Percentiles rank a stretch among this genome's conserved stretches.
Evolutionary conservation across 2,113 vertebrate species (phyloP).

Genomic region (Barnardius zonarius): DNA sequence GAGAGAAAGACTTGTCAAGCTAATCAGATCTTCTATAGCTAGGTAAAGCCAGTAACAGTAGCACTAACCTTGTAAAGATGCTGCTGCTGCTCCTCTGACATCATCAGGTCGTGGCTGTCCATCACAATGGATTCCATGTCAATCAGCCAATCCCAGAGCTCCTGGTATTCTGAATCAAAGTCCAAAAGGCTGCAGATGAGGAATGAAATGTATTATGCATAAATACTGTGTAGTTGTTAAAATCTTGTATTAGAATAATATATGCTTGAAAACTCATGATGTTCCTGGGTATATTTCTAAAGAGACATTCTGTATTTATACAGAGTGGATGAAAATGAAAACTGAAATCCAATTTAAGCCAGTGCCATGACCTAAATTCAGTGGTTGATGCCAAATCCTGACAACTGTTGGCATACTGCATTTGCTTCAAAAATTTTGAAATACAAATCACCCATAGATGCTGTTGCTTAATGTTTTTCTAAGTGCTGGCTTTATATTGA

Average conservation of each 20-base stretch:
- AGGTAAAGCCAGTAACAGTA: constrained; percentile 75
- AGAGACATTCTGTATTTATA: constrained; percentile 66
- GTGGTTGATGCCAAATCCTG: constrained; percentile 14
- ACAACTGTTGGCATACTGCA: constrained; percentile 51
- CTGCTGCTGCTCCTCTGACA: constrained; percentile 96
- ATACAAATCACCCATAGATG: background rate
- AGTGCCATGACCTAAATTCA: constrained; percentile 58
- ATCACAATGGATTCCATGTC: constrained; percentile 97
- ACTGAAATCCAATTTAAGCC: constrained; percentile 63
- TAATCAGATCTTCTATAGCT: constrained; percentile 85
- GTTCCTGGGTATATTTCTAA: constrained; percentile 65
- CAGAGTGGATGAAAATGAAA: constrained; percentile 60
- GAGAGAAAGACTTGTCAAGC: constrained; percentile 82
- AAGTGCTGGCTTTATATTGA: constrained; percentile 26
- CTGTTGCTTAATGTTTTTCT: background rate
- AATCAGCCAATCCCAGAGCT: constrained; percentile 98
- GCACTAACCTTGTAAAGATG: constrained; percentile 94
- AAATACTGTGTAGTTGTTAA: constrained; percentile 77
- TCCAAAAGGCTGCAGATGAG: constrained; percentile 89
- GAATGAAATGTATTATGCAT: constrained; percentile 81
- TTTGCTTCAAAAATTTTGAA: constrained; percentile 36
- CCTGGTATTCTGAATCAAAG: constrained; percentile 94
- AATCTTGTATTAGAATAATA: constrained; percentile 79
- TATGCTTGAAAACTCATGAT: constrained; percentile 75
- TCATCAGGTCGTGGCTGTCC: constrained; percentile 96